Base-by-base conservation (phyloP, 2,113 vertebrate genomes). In the Triplophysa tibetana region DNA sequence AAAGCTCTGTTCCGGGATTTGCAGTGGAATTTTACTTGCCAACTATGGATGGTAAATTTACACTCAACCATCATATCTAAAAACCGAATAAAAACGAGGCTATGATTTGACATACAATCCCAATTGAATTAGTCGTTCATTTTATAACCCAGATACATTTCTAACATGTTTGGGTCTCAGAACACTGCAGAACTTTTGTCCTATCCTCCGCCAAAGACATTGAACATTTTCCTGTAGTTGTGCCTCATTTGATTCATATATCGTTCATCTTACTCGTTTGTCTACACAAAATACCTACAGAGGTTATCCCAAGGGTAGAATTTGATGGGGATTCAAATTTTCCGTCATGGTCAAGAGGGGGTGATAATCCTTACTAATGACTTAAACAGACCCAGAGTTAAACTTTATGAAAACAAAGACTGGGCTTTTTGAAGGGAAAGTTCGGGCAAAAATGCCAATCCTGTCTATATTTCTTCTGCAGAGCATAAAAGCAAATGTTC, bases 391-490 rank as follows among this genome's bases (percentile, higher is more conserved):
- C n/a, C n/a, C 69, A 17, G 13, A 60, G 26, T 24, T 61, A 29
- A 61, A 74, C 70, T 24, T 73, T 14, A 43, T 73, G n/a, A 73
- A 43, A 73, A 73, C 70, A 73, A 73, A 41, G n/a, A 29, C 70
- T 60, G 33, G 21, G 14, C 54, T 41, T 43, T 73, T 73, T 29
- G 4, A 29, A 38, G 33, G 33, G 33, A 38, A 7, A 38, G 33
- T 38, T 38, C 33, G 7, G 0, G 33, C 33, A 1, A 38, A 38
- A 8, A 38, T 38, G 33, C 33, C 33, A 38, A 38, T 38, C 6
- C 33, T 38, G 33, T 38, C 33, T 38, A 7, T 38, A 38, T 38
- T 38, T 38, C 33, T 38, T 38, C 33, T 38, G 33, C 33, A 38
- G 33, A 38, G 7, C 33, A 38, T 7, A 8, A 38, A 38, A 38